Evolutionary conservation across 2,113 vertebrate genomes (phyloP).

Genomic region (Epinephelus lanceolatus): DNA sequence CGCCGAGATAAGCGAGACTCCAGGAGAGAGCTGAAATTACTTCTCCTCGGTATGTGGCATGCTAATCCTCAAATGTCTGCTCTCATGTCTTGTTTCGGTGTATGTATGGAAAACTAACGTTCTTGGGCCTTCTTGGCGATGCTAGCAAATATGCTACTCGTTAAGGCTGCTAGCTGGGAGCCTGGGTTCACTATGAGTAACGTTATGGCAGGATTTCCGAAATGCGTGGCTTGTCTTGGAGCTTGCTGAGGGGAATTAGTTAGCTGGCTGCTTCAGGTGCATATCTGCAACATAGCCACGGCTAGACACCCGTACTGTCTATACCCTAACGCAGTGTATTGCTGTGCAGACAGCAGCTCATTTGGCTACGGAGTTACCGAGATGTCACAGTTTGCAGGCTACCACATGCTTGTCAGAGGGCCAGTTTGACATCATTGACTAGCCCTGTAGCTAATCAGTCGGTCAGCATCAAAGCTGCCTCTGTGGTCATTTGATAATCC

Average conservation of each 20-base stretch:
- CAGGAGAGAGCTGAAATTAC: slow-evolving; percentile 93
- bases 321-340: neutral
- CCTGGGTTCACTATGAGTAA: slow-evolving; percentile 18
- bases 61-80: neutral
- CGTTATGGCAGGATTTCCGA: slow-evolving; percentile 15
- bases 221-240: slow-evolving; percentile 15
- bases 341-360: slow-evolving; percentile 24
- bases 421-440: slow-evolving; percentile 16
- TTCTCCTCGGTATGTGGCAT: slow-evolving; percentile 89
- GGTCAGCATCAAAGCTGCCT: neutral
- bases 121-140: slow-evolving; percentile 71
- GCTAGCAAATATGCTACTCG: slow-evolving; percentile 76
- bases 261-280: slow-evolving; percentile 12
- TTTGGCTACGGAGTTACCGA: slow-evolving; percentile 45
- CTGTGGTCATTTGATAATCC: slow-evolving; percentile 8
- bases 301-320: neutral
- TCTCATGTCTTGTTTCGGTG: slow-evolving; percentile 38
- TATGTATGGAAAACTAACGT: slow-evolving; percentile 25
- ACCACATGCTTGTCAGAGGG: slow-evolving; percentile 58
- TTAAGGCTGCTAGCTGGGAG: slow-evolving; percentile 70
- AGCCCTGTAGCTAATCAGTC: slow-evolving; percentile 14
- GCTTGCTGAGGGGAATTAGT: neutral
- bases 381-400: slow-evolving; percentile 52
- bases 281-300: neutral
- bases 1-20: slow-evolving; percentile 96